Evolutionary conservation across 2,113 vertebrate genomes (phyloP), one percentile per base, ranked within the genome.

Genomic region (Myiozetetes cayanensis): DNA sequence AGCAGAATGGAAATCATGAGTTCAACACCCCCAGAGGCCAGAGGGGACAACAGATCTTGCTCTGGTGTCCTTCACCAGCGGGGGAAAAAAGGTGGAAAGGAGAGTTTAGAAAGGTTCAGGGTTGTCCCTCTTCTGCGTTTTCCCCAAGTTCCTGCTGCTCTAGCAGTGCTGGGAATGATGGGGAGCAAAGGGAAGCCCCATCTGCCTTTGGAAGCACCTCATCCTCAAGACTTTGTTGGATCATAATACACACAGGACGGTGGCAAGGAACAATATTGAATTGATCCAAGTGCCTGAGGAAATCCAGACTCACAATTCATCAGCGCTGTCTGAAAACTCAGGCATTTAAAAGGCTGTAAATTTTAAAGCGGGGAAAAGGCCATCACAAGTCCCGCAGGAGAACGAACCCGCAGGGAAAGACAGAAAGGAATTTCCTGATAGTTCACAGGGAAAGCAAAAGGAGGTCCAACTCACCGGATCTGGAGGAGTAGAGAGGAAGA

Each of bases 401-500:
- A n/a, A 30, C 7, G 11, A 85, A 10, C 2, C 44, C 41, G 22
- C 13, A 3, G 4, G 13, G 12, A n/a, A 52, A 23, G 10, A 5
- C 6, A n/a, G 49, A 9, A 52, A 68, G 5, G 8, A 41, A 28
- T 41, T 44, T 35, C 30, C 35, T n/a, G 30, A 15, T 19, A 3
- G 8, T 71, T 71, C 9, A 2, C 28, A 41, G 2, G 72, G 74
- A 63, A 63, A 72, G 20, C 0, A 37, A 1, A 53, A 58, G 20
- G 19, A 41, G 52, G 50, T 89, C 13, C 52, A 49, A 96, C 95
- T 96, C 83, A 96, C 94, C 90, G 0, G 31, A 4, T 70, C 7
- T 76, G 90, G 8, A 86, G 79, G 28, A 58, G n/a, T 0, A 23
- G 8, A 66, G 72, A 22, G 0, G 14, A 86, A 59, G 85, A 91